phyloP scores from a whole-genome alignment of 2,113 vertebrate species.

The Uropsilus gracilis region DNA sequence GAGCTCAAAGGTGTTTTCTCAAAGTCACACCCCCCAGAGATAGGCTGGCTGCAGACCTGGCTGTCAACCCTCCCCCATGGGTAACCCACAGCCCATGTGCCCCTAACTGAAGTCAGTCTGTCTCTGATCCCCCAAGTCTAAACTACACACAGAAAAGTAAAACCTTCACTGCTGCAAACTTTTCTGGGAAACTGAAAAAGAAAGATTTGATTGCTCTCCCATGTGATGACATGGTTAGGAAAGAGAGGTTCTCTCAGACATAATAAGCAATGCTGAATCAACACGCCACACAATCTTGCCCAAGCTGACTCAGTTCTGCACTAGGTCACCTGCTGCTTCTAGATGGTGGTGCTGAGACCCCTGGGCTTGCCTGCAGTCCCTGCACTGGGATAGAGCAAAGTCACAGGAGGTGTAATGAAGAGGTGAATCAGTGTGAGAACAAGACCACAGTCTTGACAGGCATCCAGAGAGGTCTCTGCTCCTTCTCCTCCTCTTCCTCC shows the following conservation, averaged over 20 bases:
- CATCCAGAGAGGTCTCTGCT: neutral
- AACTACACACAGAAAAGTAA: neutral
- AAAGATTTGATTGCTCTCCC: neutral
- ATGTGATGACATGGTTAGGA: neutral
- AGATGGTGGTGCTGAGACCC: neutral
- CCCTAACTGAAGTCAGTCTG: neutral
- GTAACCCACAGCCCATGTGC: neutral
- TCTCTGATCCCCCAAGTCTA: neutral
- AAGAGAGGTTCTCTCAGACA: neutral
- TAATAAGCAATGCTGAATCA: neutral
- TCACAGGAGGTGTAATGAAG: neutral
- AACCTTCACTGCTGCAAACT: neutral
- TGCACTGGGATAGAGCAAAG: fast-evolving
- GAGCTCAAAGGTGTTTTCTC: neutral
- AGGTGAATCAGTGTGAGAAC: neutral
- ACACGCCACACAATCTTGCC: neutral
- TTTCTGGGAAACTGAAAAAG: neutral
- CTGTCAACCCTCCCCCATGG: neutral
- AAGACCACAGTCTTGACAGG: neutral
- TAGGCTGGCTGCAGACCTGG: neutral
- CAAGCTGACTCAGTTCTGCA: neutral
- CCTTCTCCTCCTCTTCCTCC: neutral
- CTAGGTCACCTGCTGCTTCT: neutral
- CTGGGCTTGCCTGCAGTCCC: neutral
- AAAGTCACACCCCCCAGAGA: neutral